Evolutionary conservation across 64 coral and sea anemone species (phyloP), one percentile per base, ranked within the genome.

Genomic region (Stichodactyla helianthus): DNA sequence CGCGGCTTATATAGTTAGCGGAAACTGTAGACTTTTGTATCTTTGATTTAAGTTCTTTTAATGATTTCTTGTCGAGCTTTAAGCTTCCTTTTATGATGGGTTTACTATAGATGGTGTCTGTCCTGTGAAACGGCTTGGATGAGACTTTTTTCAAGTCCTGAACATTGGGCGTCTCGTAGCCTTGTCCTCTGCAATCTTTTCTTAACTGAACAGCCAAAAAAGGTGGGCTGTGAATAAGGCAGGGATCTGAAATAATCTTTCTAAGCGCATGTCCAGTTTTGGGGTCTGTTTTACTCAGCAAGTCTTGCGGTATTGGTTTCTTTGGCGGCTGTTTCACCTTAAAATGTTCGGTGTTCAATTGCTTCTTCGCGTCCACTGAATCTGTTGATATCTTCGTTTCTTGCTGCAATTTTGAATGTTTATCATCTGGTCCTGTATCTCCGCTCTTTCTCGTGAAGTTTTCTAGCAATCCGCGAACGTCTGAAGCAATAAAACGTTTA

Each of bases 191-290:
- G 26, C 5, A 13, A 25, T 74, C 7, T 5, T 26, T 74, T 74
- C 1, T 74, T n/a, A 8, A 26, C 5, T 74, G 68, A 74, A 23
- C 22, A 2, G 68, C n/a, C 4, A 74, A 10, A 9, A 26, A 74
- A 10, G 68, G 68, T 27, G 68, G 68, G 3, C 25, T 27, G 26
- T 74, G 14, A 10, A 74, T 13, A 14, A 74, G 68, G 25, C 68
- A 74, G 12, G 68, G 68, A 31, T 74, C 78, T 19, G 78, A 81
- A 50, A 81, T 54, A 16, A 81, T 81, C 18, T 81, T 81, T 53
- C 78, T 81, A 22, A 81, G 78, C 15, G 16, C 52, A 15, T 81
- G 35, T 22, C 78, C 78, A 6, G 78, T 44, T 20, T 74, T 74
- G 11, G 22, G 27, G 25, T 74, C 68, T 74, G 0, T 74, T 19